phyloP scores from a whole-genome alignment of 2,113 vertebrate genomes.

The Alosa alosa region DNA sequence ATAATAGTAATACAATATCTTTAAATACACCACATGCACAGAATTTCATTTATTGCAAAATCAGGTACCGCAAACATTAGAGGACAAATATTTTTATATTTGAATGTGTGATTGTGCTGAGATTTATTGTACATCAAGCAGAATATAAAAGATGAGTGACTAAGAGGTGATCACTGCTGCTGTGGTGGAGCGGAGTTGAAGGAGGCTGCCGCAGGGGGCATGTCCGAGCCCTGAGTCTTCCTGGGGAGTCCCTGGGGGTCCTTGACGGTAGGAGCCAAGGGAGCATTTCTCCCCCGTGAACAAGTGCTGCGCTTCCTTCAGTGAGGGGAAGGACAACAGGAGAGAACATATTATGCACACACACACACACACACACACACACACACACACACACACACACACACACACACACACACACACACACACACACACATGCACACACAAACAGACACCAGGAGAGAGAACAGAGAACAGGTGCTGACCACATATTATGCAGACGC shows the following conservation, averaged over 20 bases:
- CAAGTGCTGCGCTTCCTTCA: slow-evolving; percentile 32
- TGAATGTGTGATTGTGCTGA: not conserved
- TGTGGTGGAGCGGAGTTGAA: slow-evolving; percentile 9
- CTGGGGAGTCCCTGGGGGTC: not conserved
- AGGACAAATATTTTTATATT: not conserved
- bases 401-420: too few relatives aligned
- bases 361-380: too few relatives aligned
- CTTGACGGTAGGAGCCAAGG: slow-evolving; percentile 13
- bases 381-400: too few relatives aligned
- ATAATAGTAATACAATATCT: not conserved
- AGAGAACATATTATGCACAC: not conserved
- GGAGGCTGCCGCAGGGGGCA: not conserved
- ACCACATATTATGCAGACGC: not conserved
- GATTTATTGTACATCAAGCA: not conserved
- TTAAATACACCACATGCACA: not conserved
- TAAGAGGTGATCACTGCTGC: not conserved
- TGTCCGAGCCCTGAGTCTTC: not conserved
- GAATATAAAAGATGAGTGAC: not conserved
- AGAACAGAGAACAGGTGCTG: not conserved
- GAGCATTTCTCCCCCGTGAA: slow-evolving; percentile 22
- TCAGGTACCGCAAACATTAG: not conserved
- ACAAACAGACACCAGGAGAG: too few relatives aligned
- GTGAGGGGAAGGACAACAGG: not conserved
- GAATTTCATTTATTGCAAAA: not conserved
- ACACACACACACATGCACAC: too few relatives aligned